These are phyloP conservation scores for Tapera naevia DNA, from an alignment of 2,797 vertebrate genomes.

Conservation along the genomic window DNA sequence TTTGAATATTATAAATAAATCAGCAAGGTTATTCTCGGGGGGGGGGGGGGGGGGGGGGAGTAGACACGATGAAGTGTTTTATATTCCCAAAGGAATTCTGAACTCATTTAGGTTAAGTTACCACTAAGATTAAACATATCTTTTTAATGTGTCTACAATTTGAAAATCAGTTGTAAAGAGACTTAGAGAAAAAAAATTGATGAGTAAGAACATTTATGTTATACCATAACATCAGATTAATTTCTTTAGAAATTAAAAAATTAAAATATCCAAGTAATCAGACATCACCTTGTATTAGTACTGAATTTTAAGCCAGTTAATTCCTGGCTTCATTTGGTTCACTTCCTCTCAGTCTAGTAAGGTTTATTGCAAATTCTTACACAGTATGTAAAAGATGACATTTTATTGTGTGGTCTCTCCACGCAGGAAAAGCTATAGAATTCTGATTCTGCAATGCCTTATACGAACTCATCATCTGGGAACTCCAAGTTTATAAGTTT, in stretches of 20 bases:
- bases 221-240: background rate
- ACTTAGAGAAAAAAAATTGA: background rate
- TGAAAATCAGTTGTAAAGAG: background rate
- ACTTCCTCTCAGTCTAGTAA: background rate
- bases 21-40: background rate
- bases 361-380: background rate
- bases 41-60: too few species aligned
- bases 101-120: slow-evolving; percentile 5
- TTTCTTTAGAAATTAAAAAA: background rate
- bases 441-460: background rate
- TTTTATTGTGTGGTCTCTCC: background rate
- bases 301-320: background rate
- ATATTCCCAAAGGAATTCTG: background rate
- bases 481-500: background rate
- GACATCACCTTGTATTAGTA: background rate
- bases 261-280: accelerated
- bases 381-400: background rate
- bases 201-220: background rate
- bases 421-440: background rate
- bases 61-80: background rate
- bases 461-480: background rate
- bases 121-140: background rate
- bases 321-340: background rate
- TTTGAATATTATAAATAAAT: slow-evolving; percentile 46
- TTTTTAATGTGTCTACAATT: background rate